Evolutionary conservation across 1,140 invertebrate species (phyloP), one percentile per base, ranked within the genome.

Genomic region (Drosophila watanabei): DNA sequence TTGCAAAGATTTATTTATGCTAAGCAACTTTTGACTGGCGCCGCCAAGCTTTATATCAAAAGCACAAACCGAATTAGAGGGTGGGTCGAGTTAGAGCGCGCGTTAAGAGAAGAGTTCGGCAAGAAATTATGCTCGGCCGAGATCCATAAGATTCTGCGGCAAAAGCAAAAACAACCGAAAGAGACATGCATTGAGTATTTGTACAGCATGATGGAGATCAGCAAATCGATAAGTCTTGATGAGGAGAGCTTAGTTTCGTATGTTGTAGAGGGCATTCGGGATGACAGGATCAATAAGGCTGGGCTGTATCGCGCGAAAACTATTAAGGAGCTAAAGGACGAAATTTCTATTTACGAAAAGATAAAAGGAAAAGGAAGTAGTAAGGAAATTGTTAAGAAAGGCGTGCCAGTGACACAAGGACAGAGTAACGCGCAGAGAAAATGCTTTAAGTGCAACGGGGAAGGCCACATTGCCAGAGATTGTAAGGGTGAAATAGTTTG

Each of bases 1-100:
- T n/a, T n/a, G n/a, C n/a, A n/a, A n/a, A 56, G 11, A 56, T 56
- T 37, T 37, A 37, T 56, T 16, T 24, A 56, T 9, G 13, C 52
- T 2, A 37, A 56, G 4, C 18, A 37, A 32, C 30, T 54, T 33
- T 16, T 30, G 14, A 30, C 10, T 33, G 32, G 32, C 9, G 32
- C 32, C 32, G 32, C 8, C 3, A 33, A 33, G 32, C 32, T 33
- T 33, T 33, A 33, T 33, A 33, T 30, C n/a, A 45, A 45, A 45
- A 20, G 43, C 1, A 45, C 43, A 20, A 45, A 18, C n/a, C 1
- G 9, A 18, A 3, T 45, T 18, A 20, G 3, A 10, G n/a, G 43
- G 8, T 45, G n/a, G 43, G 2, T 20, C n/a, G 43, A 46, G 18
- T 4, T 46, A 14, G 24, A 14, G 11, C 10, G 7, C 2, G 11